These are phyloP conservation scores for Sialis lutaria DNA, from an alignment of 2,888 invertebrate species.

Conservation along the genomic window DNA sequence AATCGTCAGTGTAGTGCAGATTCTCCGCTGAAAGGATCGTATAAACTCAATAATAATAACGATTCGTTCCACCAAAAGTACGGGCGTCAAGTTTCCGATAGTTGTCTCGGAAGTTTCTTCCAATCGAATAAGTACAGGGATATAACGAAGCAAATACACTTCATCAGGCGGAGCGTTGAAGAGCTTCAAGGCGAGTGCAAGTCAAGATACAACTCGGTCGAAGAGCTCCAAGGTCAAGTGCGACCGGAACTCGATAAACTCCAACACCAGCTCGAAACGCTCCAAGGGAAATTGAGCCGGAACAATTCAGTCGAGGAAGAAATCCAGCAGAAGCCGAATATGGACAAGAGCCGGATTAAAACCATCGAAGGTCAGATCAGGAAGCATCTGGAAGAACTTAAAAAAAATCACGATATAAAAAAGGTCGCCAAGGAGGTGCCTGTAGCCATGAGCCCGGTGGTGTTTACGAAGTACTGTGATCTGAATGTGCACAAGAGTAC, in stretches of 20 bases:
- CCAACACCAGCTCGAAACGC: neutral
- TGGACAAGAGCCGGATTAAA: slow-evolving; percentile 1
- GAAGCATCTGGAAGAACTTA: neutral
- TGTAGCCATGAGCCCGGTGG: neutral
- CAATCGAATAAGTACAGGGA: neutral
- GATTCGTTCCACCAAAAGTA: neutral
- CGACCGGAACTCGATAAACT: neutral
- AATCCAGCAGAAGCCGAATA: neutral
- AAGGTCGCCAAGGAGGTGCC: neutral
- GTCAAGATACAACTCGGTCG: slow-evolving; percentile 4
- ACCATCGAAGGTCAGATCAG: slow-evolving; percentile 1
- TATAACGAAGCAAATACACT: slow-evolving; percentile 1
- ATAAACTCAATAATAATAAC: neutral
- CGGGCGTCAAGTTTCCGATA: slow-evolving; percentile 4
- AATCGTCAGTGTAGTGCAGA: neutral
- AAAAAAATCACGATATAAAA: neutral
- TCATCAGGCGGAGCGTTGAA: slow-evolving; percentile 3
- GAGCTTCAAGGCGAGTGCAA: slow-evolving; percentile 4
- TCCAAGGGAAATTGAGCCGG: neutral
- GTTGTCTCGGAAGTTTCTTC: neutral
- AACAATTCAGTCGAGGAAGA: neutral
- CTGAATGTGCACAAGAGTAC: slow-evolving; percentile 3
- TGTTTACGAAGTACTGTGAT: slow-evolving; percentile 3
- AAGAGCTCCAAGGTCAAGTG: slow-evolving; percentile 1
- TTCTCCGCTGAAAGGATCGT: neutral